Base-by-base conservation (phyloP, 2,888 invertebrate species). In the Lasioglossum calceatum region DNA sequence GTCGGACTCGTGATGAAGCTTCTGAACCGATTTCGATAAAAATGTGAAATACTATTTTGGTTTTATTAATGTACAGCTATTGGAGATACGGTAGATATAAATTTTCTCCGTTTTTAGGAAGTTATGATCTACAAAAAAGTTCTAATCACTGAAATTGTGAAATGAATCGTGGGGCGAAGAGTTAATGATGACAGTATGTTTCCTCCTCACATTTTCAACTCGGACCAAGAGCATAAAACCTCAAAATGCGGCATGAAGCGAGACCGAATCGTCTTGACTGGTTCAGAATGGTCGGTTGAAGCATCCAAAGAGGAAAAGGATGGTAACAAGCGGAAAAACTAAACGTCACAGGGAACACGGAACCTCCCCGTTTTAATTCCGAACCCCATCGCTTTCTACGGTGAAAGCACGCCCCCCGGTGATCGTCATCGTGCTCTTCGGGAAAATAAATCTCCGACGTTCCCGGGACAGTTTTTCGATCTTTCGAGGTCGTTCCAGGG, bases 381-480 rank as follows among this genome's bases (percentile, higher is more conserved):
- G 58, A 44, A 76, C 76, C 58, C 76, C 76, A 42, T 76, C 27
- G 8, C 42, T 61, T 42, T 75, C 39, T 61, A 39, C 32, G 27
- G 42, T 19, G 76, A 54, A 58, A 75, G 75, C 75, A 58, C 70
- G 14, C 27, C 42, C 39, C n/a, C 54, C 39, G 36, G 16, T 67
- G 67, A 67, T 58, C 23, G 10, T n/a, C 61, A 10, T 19, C 76
- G 36, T 12, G 44, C 32, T 32, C 61, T 12, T 16, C 76, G 32
- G 19, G 23, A 44, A 32, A 42, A 79, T 42, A 42, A 58, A 72
- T 14, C 42, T 72, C 23, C 27, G 61, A 14, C 27, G 1, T 16
- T 61, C 27, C 27, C 27, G 4, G 27, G 39, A 23, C 8, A 16
- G 32, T 36, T 47, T 47, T 71, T 47, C 70, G 61, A 36, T 58